phyloP scores from a whole-genome alignment of 2,888 invertebrate genomes.

The Trichopria drosophilae region DNA sequence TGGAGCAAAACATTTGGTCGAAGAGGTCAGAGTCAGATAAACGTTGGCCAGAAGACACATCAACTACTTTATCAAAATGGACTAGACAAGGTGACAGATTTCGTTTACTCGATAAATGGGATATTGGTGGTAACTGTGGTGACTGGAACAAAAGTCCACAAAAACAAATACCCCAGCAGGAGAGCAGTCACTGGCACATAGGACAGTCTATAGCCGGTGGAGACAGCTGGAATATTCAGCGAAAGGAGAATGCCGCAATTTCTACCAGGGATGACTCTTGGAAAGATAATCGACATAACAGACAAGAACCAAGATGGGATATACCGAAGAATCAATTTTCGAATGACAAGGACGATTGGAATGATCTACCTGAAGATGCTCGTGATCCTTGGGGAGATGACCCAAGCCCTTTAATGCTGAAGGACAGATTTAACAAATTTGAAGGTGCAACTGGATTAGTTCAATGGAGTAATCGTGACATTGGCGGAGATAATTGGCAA shows the following conservation, averaged over 20 bases:
- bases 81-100: too few species aligned
- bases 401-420: too few species aligned
- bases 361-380: conserved; percentile 54
- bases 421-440: too few species aligned
- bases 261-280: conserved; percentile 32
- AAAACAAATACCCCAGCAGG: too few species aligned
- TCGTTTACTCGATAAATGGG: too few species aligned
- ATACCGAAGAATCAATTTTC: conserved; percentile 33
- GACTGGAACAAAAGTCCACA: too few species aligned
- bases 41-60: conserved; percentile 34
- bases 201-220: too few species aligned
- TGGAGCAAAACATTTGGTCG: conserved; percentile 41
- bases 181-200: too few species aligned
- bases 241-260: conserved; percentile 40
- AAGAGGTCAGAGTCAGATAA: conserved; percentile 28
- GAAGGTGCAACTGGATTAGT: too few species aligned
- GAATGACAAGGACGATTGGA: conserved; percentile 49
- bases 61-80: conserved; percentile 11
- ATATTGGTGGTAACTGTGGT: too few species aligned
- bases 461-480: too few species aligned
- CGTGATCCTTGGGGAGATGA: conserved; percentile 56
- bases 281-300: conserved; percentile 37
- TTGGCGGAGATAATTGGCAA: too few species aligned
- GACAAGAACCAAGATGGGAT: conserved; percentile 44
- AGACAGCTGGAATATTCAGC: conserved; percentile 47